phyloP scores from a whole-genome alignment of 2,113 vertebrate species.

The Tapirus terrestris region DNA sequence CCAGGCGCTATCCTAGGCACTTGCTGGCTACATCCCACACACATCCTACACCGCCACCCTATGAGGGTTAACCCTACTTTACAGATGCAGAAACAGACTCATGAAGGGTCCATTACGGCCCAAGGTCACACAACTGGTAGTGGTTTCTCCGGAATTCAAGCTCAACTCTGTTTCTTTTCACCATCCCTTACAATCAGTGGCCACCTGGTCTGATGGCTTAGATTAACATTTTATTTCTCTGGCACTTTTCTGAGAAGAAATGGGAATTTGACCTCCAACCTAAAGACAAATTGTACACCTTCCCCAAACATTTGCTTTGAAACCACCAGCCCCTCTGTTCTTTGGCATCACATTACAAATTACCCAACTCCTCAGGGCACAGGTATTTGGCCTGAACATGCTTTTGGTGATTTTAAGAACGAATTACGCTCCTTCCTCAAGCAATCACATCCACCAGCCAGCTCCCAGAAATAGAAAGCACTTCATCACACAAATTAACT shows the following conservation, averaged over 20 bases:
- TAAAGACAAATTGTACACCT: conserved; percentile 48
- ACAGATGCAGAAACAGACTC: not conserved
- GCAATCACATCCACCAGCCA: conserved; percentile 82
- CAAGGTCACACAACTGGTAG: not conserved
- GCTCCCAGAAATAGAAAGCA: conserved; percentile 85
- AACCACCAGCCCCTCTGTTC: conserved; percentile 54
- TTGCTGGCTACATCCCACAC: not conserved
- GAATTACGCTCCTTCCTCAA: conserved; percentile 81
- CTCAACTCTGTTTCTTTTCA: not conserved
- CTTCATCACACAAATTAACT: conserved; percentile 90
- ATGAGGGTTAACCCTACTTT: not conserved
- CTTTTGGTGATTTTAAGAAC: conserved; percentile 83
- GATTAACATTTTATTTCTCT: not conserved
- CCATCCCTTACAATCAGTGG: not conserved
- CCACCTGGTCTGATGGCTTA: not conserved
- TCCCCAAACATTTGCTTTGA: conserved; percentile 72
- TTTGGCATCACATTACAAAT: conserved; percentile 75
- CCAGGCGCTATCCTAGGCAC: not conserved
- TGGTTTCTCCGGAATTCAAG: not conserved
- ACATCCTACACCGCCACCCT: not conserved
- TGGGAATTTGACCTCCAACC: not conserved
- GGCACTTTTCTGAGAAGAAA: not conserved
- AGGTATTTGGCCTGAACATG: conserved; percentile 63
- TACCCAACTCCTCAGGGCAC: conserved; percentile 55
- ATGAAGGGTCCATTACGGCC: not conserved